Evolutionary conservation across 2,797 vertebrate species (phyloP).

Genomic region (Lophius americanus): DNA sequence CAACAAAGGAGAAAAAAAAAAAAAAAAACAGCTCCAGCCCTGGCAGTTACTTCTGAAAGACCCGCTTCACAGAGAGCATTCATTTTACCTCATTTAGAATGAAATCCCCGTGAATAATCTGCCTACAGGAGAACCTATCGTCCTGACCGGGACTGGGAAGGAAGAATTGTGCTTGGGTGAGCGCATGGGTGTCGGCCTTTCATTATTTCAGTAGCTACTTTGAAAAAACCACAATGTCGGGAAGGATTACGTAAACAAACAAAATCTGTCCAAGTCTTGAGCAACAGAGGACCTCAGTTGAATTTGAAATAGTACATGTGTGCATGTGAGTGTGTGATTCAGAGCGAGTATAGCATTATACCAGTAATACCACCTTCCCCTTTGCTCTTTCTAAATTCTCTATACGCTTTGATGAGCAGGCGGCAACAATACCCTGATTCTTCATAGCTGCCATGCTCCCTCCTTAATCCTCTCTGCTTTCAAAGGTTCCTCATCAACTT

Average conservation of each 20-base stretch:
- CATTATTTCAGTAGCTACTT: constrained; percentile 1
- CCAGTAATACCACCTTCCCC: constrained; percentile 30
- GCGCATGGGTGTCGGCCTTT: constrained; percentile 23
- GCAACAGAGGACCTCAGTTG: neutral
- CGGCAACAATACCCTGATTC: constrained; percentile 73
- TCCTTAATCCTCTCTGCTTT: constrained; percentile 66
- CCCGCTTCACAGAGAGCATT: constrained; percentile 59
- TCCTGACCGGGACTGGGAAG: constrained; percentile 29
- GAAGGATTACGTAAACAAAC: neutral
- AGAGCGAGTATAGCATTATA: constrained; percentile 27
- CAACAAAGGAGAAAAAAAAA: constrained; percentile 56
- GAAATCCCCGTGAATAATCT: constrained; percentile 78
- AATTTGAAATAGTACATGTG: neutral
- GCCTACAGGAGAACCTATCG: constrained; percentile 56
- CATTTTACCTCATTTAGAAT: constrained; percentile 65
- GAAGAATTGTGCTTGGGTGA: constrained; percentile 41
- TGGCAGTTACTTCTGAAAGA: constrained; percentile 60
- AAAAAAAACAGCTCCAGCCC: constrained; percentile 51
- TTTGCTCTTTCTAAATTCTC: constrained; percentile 45
- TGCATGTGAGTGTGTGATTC: constrained; percentile 4
- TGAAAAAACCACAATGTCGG: neutral
- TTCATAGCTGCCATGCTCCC: constrained; percentile 46
- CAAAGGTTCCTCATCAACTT: constrained; percentile 61
- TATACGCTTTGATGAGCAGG: constrained; percentile 72
- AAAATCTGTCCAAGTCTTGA: neutral